Conservation (phyloP, 2,113 vertebrate genomes). For the Labeo rohita region DNA sequence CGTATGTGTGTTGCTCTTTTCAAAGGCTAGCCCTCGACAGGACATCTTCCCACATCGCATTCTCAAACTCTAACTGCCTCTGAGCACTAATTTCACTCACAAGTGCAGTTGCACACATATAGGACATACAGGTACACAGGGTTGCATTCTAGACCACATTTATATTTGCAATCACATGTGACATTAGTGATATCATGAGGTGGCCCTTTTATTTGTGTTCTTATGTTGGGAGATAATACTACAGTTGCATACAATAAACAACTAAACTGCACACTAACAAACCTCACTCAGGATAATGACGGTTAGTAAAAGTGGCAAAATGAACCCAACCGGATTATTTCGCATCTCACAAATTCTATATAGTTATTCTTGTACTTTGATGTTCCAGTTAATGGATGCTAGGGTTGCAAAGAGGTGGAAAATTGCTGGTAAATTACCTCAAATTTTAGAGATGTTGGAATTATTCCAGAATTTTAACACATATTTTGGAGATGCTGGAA, state of each 20-base stretch:
- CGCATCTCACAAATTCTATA: background rate
- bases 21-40: conserved; percentile 1
- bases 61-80: background rate
- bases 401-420: background rate
- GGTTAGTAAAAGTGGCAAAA: background rate
- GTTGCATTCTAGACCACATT: conserved; percentile 15
- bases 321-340: background rate
- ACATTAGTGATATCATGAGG: background rate
- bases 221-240: conserved; percentile 4
- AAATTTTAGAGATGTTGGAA: background rate
- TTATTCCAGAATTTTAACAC: too few relatives aligned
- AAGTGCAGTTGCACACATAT: conserved; percentile 11
- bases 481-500: too few relatives aligned
- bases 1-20: conserved; percentile 26
- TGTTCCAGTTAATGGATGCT: background rate
- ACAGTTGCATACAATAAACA: conserved; percentile 11
- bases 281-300: conserved; percentile 26
- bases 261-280: conserved; percentile 37
- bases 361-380: background rate
- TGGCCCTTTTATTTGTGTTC: background rate
- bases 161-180: background rate
- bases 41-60: background rate
- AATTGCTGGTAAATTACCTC: too few relatives aligned
- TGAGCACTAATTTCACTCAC: conserved; percentile 2
- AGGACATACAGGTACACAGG: background rate